Evolutionary conservation across 2,797 vertebrate species (phyloP).

Genomic region (Sibirionetta formosa): DNA sequence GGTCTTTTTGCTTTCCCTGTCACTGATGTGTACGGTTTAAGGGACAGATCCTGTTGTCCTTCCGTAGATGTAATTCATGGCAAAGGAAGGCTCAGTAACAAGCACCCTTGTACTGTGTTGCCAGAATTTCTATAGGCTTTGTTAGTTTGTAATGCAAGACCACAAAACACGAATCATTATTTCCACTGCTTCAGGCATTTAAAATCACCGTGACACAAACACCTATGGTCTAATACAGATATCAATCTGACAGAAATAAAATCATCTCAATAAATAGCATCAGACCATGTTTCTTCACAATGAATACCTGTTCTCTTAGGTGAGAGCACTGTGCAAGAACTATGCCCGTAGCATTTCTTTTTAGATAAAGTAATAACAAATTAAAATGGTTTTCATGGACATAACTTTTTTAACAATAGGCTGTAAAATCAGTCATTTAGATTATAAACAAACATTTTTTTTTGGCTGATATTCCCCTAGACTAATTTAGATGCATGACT

Average conservation of each 20-base stretch:
- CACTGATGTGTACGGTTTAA: accelerated
- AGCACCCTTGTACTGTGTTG: accelerated
- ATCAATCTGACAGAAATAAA: conserved; percentile 26
- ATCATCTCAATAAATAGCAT: not conserved
- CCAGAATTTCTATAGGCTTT: not conserved
- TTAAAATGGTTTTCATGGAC: not conserved
- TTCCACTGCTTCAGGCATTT: conserved; percentile 24
- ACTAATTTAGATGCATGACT: conserved; percentile 51
- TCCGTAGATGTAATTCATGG: accelerated
- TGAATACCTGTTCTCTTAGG: not conserved
- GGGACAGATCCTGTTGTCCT: accelerated
- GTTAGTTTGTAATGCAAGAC: not conserved
- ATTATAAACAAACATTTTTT: conserved; percentile 42
- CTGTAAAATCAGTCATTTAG: conserved; percentile 34
- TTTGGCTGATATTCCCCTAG: conserved; percentile 66
- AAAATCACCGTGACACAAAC: not conserved
- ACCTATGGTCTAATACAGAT: not conserved
- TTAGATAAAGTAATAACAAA: conserved; percentile 48
- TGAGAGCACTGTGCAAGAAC: not conserved
- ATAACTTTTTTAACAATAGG: not conserved
- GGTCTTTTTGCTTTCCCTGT: not conserved
- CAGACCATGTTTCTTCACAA: conserved; percentile 36
- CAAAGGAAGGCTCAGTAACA: not conserved
- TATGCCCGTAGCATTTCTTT: conserved; percentile 14
- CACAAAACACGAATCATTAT: not conserved